These are phyloP conservation scores for Cynopterus sphinx DNA, from an alignment of 2,797 vertebrate species.

Conservation along the genomic window DNA sequence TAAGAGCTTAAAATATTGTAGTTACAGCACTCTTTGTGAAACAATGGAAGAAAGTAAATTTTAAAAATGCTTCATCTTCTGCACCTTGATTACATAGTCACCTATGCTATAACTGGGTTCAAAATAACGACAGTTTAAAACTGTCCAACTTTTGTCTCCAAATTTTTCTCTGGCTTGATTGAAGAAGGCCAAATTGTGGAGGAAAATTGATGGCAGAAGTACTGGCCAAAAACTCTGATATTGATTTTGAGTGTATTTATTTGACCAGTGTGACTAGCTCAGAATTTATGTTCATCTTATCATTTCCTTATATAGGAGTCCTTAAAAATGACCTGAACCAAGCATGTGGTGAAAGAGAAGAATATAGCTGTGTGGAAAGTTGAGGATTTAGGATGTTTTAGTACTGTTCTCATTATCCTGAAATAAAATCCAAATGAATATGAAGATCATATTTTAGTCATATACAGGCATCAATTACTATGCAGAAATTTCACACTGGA, in stretches of 20 bases:
- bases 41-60: constrained; percentile 46
- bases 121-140: constrained; percentile 62
- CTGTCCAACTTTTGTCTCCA: constrained; percentile 69
- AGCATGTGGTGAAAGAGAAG: constrained; percentile 62
- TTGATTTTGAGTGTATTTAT: constrained; percentile 42
- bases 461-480: neutral
- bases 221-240: constrained; percentile 38
- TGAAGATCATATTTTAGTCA: neutral
- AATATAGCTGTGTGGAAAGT: constrained; percentile 60
- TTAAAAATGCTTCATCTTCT: constrained; percentile 26
- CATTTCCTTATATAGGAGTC: constrained; percentile 62
- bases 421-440: constrained; percentile 79
- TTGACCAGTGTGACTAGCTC: constrained; percentile 75
- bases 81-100: neutral
- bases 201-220: constrained; percentile 53
- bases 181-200: constrained; percentile 69
- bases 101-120: neutral
- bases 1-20: constrained; percentile 31
- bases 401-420: constrained; percentile 78
- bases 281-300: constrained; percentile 48
- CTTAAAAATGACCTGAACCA: constrained; percentile 71
- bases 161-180: constrained; percentile 75
- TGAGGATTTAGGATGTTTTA: constrained; percentile 65
- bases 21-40: constrained; percentile 44
- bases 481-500: neutral